Evolutionary conservation across 2,888 invertebrate genomes (phyloP).

Genomic region (Eristalis pertinax): DNA sequence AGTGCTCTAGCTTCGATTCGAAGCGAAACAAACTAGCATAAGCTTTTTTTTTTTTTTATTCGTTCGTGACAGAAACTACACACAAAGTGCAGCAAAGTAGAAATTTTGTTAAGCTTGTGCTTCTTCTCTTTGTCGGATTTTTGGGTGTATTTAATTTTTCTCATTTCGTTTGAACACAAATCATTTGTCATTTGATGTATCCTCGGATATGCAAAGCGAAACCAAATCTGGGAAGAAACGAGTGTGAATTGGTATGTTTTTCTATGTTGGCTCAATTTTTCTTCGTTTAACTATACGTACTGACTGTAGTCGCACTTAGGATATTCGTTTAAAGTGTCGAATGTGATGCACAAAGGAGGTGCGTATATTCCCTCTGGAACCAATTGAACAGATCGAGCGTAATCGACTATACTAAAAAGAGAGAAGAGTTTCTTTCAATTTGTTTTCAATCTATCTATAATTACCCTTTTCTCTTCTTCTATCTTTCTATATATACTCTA

Average conservation of each 20-base stretch:
- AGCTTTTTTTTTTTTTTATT: too few relatives aligned
- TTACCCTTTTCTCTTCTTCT: neutral
- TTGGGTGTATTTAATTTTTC: neutral
- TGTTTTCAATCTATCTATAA: neutral
- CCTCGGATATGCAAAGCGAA: slow-evolving; percentile 13
- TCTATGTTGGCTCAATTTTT: neutral
- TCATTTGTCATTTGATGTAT: slow-evolving; percentile 10
- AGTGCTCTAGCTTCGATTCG: slow-evolving; percentile 6
- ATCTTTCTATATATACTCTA: neutral
- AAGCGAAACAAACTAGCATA: neutral
- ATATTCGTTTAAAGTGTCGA: too few relatives aligned
- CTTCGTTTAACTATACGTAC: neutral
- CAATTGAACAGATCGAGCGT: too few relatives aligned
- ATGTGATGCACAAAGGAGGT: too few relatives aligned
- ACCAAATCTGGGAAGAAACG: slow-evolving; percentile 33
- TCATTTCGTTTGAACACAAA: neutral
- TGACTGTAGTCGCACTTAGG: too few relatives aligned
- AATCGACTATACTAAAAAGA: too few relatives aligned
- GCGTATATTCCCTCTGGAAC: too few relatives aligned
- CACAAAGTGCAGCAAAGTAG: neutral
- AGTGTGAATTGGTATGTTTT: slow-evolving; percentile 13
- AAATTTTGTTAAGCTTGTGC: neutral
- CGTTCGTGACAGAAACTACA: neutral
- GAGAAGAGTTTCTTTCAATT: too few relatives aligned
- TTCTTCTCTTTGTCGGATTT: neutral